A percentile compares a stretch with the other conserved stretches of the same genome.
phyloP scores from a whole-genome alignment of 2,888 invertebrate genomes.

The Serripes groenlandicus region DNA sequence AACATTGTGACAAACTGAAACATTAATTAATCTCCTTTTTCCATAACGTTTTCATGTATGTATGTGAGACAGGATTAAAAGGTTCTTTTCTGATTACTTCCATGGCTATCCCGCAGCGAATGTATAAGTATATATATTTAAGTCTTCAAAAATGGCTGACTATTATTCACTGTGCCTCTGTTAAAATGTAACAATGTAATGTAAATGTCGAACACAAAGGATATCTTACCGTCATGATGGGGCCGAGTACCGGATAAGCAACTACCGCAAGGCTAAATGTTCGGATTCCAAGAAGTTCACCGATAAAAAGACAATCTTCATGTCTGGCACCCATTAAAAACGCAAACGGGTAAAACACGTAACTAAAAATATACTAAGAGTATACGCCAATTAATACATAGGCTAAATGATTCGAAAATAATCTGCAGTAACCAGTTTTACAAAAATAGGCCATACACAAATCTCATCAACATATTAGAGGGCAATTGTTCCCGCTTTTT shows the following conservation, averaged over 20 bases:
- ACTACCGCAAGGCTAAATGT: conserved; percentile 55
- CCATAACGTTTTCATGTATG: no score
- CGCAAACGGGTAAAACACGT: conserved; percentile 95
- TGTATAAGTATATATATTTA: background rate
- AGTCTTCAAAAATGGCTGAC: background rate
- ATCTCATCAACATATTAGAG: no score
- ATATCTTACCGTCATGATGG: conserved; percentile 48
- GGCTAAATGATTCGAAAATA: no score
- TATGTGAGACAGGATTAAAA: no score
- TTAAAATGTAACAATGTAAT: background rate
- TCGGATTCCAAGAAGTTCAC: conserved; percentile 92
- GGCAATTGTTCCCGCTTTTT: no score
- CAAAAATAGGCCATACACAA: no score
- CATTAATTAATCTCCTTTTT: no score
- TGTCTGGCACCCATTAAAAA: conserved; percentile 92
- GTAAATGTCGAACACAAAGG: background rate
- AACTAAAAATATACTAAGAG: conserved; percentile 90
- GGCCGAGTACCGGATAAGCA: conserved; percentile 53
- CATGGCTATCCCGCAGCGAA: no score
- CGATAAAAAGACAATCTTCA: conserved; percentile 92
- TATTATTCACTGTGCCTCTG: background rate
- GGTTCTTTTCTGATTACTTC: no score
- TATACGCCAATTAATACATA: no score
- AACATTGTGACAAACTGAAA: no score
- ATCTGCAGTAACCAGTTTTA: no score